phyloP scores from a whole-genome alignment of 2,797 vertebrate species.

The Anguilla anguilla region DNA sequence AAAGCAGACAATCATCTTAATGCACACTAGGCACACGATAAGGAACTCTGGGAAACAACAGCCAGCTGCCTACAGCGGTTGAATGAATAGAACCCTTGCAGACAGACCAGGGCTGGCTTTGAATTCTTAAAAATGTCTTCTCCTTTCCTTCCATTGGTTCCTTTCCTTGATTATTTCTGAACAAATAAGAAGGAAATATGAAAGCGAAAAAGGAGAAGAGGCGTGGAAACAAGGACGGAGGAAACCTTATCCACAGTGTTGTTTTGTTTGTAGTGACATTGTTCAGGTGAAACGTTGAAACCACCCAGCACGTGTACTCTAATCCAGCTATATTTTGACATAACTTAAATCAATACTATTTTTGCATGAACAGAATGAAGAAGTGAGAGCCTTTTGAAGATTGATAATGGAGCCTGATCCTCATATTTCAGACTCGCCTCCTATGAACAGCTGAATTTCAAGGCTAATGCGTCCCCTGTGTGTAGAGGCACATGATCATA shows the following conservation, averaged over 20 bases:
- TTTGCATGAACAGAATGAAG: neutral
- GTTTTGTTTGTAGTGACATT: neutral
- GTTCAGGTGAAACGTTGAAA: neutral
- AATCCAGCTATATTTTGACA: neutral
- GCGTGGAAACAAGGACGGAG: neutral
- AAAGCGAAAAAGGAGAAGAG: neutral
- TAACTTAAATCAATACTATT: neutral
- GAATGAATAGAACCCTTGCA: neutral
- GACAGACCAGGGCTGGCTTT: neutral
- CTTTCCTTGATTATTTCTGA: neutral
- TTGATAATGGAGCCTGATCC: neutral
- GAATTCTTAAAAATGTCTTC: neutral
- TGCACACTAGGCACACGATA: neutral
- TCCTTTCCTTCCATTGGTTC: neutral
- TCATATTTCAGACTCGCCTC: neutral
- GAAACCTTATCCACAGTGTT: neutral
- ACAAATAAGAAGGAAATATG: neutral
- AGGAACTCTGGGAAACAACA: neutral
- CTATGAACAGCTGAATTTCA: neutral
- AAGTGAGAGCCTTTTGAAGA: neutral
- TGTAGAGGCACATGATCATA: neutral
- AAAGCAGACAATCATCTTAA: no score
- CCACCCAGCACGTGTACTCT: neutral
- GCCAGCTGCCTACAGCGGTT: neutral
- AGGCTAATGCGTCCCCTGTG: neutral